A percentile compares a stretch with the other conserved stretches of the same genome.
Conservation (phyloP, 2,888 invertebrate genomes). For the Clitarchus hookeri region DNA sequence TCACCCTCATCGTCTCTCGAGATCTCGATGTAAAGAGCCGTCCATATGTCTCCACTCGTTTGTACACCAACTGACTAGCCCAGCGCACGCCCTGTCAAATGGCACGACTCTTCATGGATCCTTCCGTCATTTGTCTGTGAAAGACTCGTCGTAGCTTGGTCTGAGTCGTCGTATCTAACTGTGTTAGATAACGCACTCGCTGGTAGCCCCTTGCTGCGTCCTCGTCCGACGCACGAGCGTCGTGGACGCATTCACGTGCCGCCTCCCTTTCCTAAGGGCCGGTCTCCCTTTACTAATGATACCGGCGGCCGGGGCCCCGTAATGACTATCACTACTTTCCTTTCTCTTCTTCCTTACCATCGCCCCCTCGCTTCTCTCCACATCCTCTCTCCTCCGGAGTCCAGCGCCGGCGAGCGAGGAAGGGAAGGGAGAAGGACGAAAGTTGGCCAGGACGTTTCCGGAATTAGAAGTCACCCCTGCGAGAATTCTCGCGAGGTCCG, state of each 20-base stretch:
- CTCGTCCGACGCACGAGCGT: not conserved
- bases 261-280: not conserved
- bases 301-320: constrained; percentile 1
- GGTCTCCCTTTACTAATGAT: not conserved
- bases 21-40: no score
- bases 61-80: no score
- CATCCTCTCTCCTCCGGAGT: no score
- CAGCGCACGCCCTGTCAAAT: no score
- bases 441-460: constrained; percentile 21
- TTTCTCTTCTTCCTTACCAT: not conserved
- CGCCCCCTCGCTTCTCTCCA: not conserved
- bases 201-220: no score
- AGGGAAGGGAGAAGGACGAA: constrained; percentile 20
- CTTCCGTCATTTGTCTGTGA: no score
- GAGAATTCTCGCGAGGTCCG: not conserved
- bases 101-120: no score
- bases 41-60: no score
- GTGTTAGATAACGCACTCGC: no score
- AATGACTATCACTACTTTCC: constrained; percentile 16
- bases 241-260: not conserved
- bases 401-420: constrained; percentile 22
- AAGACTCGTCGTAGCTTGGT: no score
- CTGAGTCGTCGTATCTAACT: no score
- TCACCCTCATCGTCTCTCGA: no score
- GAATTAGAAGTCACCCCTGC: constrained; percentile 15